These are phyloP conservation scores for Formica selysi DNA, from an alignment of 1,140 invertebrate genomes.

Conservation along the genomic window DNA sequence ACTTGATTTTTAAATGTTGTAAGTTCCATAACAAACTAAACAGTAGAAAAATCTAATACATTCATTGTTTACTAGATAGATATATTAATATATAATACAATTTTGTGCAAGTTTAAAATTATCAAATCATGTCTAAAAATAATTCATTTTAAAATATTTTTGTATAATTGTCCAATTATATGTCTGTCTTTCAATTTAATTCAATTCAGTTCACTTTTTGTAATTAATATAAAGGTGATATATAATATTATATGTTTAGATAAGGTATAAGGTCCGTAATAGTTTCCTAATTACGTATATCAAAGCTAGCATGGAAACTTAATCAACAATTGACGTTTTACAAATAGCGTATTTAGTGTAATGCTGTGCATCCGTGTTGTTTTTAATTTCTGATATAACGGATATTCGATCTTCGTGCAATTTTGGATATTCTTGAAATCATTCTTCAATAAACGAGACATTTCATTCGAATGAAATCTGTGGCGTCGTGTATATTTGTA, in stretches of 20 bases:
- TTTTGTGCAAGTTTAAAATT: not conserved
- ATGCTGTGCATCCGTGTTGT: constrained; percentile 1
- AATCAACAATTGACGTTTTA: constrained; percentile 7
- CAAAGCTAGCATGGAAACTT: not conserved
- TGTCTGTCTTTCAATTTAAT: not conserved
- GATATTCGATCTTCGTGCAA: constrained; percentile 6
- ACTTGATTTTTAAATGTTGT: not conserved
- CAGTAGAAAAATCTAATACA: not conserved
- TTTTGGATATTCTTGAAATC: constrained; percentile 41
- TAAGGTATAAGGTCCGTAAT: not conserved
- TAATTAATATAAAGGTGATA: not conserved
- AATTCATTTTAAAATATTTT: not conserved
- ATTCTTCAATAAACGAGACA: constrained; percentile 66
- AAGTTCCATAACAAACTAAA: not conserved
- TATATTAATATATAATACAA: not conserved
- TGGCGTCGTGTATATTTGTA: constrained; percentile 53
- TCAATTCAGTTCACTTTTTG: not conserved
- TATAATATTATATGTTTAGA: not conserved
- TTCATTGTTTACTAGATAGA: not conserved
- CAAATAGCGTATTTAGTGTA: not conserved
- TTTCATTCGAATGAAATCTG: constrained; percentile 52
- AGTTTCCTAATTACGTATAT: constrained; percentile 8
- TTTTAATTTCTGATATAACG: constrained; percentile 46
- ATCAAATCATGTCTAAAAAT: not conserved
- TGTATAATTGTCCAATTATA: not conserved